Conservation (phyloP, 2,113 vertebrate genomes). For the Nannobrachium achirus region DNA sequence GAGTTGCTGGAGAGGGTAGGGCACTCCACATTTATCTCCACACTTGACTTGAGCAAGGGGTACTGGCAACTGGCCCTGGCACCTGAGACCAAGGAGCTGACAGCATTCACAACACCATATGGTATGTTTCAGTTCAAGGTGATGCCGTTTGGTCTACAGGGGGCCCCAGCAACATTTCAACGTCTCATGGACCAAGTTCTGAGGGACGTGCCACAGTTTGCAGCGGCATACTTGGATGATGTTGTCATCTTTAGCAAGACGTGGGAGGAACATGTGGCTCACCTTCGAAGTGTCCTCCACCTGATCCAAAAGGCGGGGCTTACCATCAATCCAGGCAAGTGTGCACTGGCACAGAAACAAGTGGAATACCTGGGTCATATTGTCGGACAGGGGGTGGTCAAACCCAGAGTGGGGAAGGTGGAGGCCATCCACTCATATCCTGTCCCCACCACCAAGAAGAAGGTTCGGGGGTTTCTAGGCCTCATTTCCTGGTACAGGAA, state of each 20-base stretch:
- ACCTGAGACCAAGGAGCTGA: background rate
- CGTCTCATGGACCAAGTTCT: background rate
- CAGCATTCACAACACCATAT: slow-evolving; percentile 5
- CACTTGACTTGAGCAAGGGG: slow-evolving; percentile 3
- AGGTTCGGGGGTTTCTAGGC: background rate
- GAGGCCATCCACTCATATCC: background rate
- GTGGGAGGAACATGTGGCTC: slow-evolving; percentile 17
- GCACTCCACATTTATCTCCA: slow-evolving; percentile 2
- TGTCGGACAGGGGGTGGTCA: background rate
- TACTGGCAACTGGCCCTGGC: background rate
- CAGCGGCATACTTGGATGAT: background rate
- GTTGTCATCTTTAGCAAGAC: background rate
- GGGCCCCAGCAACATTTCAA: background rate
- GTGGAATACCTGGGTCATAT: slow-evolving; percentile 6
- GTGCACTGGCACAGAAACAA: slow-evolving; percentile 2
- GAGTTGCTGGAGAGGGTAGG: background rate
- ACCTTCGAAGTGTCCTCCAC: background rate
- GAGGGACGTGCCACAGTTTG: background rate
- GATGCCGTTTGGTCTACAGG: background rate
- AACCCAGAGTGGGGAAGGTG: slow-evolving; percentile 7
- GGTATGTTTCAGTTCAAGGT: slow-evolving; percentile 16
- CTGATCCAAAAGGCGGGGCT: slow-evolving; percentile 7
- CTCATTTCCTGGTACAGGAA: slow-evolving; percentile 3
- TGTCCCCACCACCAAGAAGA: slow-evolving; percentile 2
- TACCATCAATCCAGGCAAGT: slow-evolving; percentile 23